Percentiles rank a stretch among this genome's conserved stretches.
Evolutionary conservation across 2,797 vertebrate species (phyloP).

Genomic region (Denticeps clupeoides): DNA sequence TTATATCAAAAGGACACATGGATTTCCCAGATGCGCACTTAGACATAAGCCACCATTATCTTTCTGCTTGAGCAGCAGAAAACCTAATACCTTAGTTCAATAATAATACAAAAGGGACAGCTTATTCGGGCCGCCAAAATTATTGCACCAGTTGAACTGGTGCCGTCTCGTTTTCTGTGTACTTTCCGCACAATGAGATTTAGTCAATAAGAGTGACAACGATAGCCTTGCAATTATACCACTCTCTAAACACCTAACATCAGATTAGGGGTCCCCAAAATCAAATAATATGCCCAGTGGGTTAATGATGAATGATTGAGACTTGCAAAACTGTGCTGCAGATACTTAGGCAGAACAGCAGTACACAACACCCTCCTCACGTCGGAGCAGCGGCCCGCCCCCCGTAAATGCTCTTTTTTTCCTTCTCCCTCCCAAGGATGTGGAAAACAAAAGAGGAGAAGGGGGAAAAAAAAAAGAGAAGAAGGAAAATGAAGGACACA

Average conservation of each 20-base stretch:
- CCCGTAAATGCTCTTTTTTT: slow-evolving; percentile 45
- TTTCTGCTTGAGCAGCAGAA: slow-evolving; percentile 96
- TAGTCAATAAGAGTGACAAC: slow-evolving; percentile 12
- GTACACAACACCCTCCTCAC: not conserved
- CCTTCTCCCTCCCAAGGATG: slow-evolving; percentile 47
- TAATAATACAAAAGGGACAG: slow-evolving; percentile 81
- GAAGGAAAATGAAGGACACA: slow-evolving; percentile 54
- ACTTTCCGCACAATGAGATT: slow-evolving; percentile 9
- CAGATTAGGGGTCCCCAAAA: not conserved
- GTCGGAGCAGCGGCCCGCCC: slow-evolving; percentile 44
- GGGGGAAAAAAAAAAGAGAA: slow-evolving; percentile 21
- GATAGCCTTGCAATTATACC: not conserved
- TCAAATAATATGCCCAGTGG: slow-evolving; percentile 3
- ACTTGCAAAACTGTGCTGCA: slow-evolving; percentile 50
- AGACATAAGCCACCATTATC: slow-evolving; percentile 94
- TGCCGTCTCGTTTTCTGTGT: slow-evolving; percentile 24
- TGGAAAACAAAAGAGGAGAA: slow-evolving; percentile 34
- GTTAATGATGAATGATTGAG: slow-evolving; percentile 55
- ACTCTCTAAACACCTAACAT: not conserved
- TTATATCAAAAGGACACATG: slow-evolving; percentile 85
- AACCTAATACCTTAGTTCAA: slow-evolving; percentile 89
- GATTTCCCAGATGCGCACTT: slow-evolving; percentile 82
- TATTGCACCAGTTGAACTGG: slow-evolving; percentile 29
- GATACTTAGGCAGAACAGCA: slow-evolving; percentile 44
- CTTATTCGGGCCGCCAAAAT: slow-evolving; percentile 51